A percentile compares a stretch with the other conserved stretches of the same genome.
phyloP scores from a whole-genome alignment of 1,140 invertebrate species.

The Ladona fulva region DNA sequence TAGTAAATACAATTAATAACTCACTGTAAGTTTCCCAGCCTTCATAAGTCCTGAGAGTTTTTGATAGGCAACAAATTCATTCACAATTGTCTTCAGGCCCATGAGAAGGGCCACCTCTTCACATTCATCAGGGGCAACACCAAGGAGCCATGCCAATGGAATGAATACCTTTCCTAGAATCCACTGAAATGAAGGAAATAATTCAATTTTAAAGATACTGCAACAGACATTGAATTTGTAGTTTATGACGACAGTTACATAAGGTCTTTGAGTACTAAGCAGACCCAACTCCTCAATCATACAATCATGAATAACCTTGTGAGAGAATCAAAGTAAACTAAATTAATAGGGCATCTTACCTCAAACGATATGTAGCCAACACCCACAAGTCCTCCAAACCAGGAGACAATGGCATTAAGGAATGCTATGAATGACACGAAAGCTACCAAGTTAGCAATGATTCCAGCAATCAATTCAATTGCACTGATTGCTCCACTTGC shows the following conservation, averaged over 20 bases:
- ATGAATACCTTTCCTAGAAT: constrained; percentile 80
- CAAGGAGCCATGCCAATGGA: constrained; percentile 71
- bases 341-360: constrained; percentile 30
- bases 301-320: no score
- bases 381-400: constrained; percentile 70
- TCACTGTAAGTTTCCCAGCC: constrained; percentile 49
- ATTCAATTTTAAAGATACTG: no score
- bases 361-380: constrained; percentile 39
- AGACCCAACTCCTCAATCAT: no score
- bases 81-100: constrained; percentile 81
- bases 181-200: constrained; percentile 44
- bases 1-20: no score
- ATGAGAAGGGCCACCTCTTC: constrained; percentile 70
- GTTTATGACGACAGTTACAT: no score
- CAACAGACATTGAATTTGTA: no score
- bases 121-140: constrained; percentile 68
- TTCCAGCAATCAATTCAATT: constrained; percentile 73
- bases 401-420: constrained; percentile 67
- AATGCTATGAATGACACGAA: constrained; percentile 82
- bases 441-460: constrained; percentile 85
- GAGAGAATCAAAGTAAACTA: no score
- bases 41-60: constrained; percentile 56
- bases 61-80: constrained; percentile 87
- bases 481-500: constrained; percentile 74
- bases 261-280: no score